phyloP scores from a whole-genome alignment of 1,140 invertebrate species.

The Belonocnema kinseyi region DNA sequence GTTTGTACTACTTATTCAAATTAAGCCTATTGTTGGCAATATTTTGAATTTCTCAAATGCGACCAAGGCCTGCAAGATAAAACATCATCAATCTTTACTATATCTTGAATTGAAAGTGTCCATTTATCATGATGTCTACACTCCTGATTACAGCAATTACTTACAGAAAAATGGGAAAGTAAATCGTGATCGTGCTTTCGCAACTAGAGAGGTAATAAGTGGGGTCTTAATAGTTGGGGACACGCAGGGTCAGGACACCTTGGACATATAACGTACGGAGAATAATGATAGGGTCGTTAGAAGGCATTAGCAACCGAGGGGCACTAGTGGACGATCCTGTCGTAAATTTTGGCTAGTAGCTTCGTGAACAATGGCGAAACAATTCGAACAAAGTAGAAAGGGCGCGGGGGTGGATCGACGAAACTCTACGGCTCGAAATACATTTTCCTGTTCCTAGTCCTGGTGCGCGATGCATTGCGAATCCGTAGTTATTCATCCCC shows the following conservation, averaged over 20 bases:
- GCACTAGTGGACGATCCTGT: constrained; percentile 11
- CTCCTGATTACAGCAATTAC: no score
- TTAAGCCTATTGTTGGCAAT: no score
- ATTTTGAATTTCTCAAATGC: no score
- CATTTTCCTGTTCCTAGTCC: constrained; percentile 25
- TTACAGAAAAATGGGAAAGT: no score
- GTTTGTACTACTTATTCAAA: no score
- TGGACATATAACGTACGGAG: background rate
- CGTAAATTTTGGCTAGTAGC: constrained; percentile 52
- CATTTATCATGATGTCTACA: no score
- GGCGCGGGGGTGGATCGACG: constrained; percentile 2
- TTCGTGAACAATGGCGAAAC: constrained; percentile 59
- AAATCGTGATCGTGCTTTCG: no score
- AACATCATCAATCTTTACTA: no score
- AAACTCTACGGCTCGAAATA: constrained; percentile 17
- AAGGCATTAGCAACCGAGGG: constrained; percentile 52
- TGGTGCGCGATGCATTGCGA: constrained; percentile 44
- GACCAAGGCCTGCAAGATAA: no score
- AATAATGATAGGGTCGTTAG: constrained; percentile 55
- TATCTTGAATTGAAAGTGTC: no score
- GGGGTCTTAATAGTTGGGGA: no score
- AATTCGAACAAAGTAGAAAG: constrained; percentile 51
- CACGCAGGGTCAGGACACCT: background rate
- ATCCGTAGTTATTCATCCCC: constrained; percentile 10
- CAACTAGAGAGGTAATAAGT: no score